Base-by-base conservation (phyloP, 2,113 vertebrate species). In the Rhadina sibilatrix region DNA sequence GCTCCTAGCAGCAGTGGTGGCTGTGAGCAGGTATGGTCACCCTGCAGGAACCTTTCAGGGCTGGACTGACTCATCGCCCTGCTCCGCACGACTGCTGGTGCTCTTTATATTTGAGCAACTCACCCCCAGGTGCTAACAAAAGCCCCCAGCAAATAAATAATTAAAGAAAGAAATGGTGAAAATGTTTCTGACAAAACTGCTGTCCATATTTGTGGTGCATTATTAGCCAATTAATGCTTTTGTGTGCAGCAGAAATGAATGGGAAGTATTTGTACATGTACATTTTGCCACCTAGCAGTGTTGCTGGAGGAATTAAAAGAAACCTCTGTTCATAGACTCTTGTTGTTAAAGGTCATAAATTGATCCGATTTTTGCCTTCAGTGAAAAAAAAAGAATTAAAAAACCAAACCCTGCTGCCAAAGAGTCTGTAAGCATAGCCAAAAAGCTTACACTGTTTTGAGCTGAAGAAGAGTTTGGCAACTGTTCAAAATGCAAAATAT, bases 91-190 rank as follows among this genome's bases (percentile, higher is more conserved):
- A 70, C 70, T 77, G 30, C 72, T 87, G 49, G 33, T 60, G 50
- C 46, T 24, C 17, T n/a, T 40, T 54, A 35, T 10, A 31, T 50
- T 37, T 19, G 57, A 89, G 21, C n/a, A 76, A 54, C 63, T 74
- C 61, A 66, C 25, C 17, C 81, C 72, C 47, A 59, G 53, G 40
- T 63, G 60, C 46, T 89, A 87, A 53, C 46, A 89, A 82, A 90
- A 69, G 12, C 4, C 20, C 8, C 16, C 37, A 65, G 37, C 7
- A 63, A 44, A 56, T 1, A 70, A 64, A 47, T 4, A 65, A 74
- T 38, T 0, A 80, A 77, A 47, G 2, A 2, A n/a, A n/a, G 14
- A 12, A 17, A 6, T 1, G 1, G 12, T 63, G 50, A 33, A 4
- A 60, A 61, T 0, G 0, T 68, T 90, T 89, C 89, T 66, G 44